phyloP scores from a whole-genome alignment of 2,888 invertebrate species.

The Coelinius sp. region DNA sequence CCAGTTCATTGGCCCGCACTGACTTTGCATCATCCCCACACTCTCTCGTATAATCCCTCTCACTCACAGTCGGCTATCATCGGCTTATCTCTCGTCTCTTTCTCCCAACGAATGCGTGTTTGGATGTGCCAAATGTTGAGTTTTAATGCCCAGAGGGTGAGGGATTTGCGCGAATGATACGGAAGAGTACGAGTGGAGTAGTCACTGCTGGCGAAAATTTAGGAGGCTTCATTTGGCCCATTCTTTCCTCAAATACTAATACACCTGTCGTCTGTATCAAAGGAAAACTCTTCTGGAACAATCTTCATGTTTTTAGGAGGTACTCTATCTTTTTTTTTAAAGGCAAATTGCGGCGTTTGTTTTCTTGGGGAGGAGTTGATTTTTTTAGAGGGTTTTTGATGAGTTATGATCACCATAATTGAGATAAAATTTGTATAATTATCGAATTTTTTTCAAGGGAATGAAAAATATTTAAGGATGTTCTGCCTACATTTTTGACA shows the following conservation, averaged over 20 bases:
- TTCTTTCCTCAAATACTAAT: slow-evolving; percentile 55
- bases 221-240: slow-evolving; percentile 68
- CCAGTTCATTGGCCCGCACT: slow-evolving; percentile 68
- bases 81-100: not conserved
- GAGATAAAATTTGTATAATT: no score
- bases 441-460: no score
- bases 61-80: not conserved
- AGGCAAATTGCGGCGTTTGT: no score
- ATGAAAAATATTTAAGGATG: no score
- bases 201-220: slow-evolving; percentile 60
- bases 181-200: slow-evolving; percentile 1
- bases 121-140: not conserved
- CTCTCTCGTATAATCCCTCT: slow-evolving; percentile 44
- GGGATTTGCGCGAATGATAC: not conserved
- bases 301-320: not conserved
- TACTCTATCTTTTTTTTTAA: not conserved
- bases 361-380: no score
- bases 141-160: slow-evolving; percentile 18
- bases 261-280: not conserved
- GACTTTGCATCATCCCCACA: slow-evolving; percentile 65
- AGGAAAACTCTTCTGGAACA: not conserved
- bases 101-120: slow-evolving; percentile 15
- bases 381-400: no score
- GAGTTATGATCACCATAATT: no score
- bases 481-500: no score